Evolutionary conservation across 2,888 invertebrate genomes (phyloP).

Genomic region (Acleris holmiana): DNA sequence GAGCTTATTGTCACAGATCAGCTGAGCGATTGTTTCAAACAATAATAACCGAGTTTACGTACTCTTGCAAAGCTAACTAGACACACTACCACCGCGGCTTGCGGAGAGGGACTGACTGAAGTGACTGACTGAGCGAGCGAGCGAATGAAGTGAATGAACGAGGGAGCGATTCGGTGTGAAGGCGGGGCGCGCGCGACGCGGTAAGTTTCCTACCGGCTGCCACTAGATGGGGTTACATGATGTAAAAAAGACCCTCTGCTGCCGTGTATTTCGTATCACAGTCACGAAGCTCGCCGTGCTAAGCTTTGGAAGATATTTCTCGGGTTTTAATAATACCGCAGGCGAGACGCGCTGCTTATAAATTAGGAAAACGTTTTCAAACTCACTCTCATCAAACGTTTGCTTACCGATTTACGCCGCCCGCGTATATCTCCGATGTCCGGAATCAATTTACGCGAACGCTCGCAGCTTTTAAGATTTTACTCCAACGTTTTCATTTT

Average conservation of each 20-base stretch:
- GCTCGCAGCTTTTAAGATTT: slow-evolving; percentile 70
- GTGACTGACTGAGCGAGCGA: slow-evolving; percentile 37
- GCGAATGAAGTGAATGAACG: slow-evolving; percentile 62
- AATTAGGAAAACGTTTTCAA: slow-evolving; percentile 76
- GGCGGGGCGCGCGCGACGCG: slow-evolving; percentile 47
- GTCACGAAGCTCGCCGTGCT: slow-evolving; percentile 21
- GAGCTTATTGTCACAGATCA: slow-evolving; percentile 71
- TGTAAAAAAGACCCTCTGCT: neutral
- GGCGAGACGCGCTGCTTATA: slow-evolving; percentile 56
- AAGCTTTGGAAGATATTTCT: slow-evolving; percentile 31
- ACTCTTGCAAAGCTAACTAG: slow-evolving; percentile 43
- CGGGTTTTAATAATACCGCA: slow-evolving; percentile 42
- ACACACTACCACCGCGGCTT: slow-evolving; percentile 51
- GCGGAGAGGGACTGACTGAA: slow-evolving; percentile 70
- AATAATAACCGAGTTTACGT: slow-evolving; percentile 67
- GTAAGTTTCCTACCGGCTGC: slow-evolving; percentile 40
- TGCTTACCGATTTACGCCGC: slow-evolving; percentile 64
- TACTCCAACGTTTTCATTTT: slow-evolving; percentile 56
- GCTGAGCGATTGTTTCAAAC: slow-evolving; percentile 79
- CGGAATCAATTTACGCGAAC: slow-evolving; percentile 76
- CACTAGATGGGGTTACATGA: slow-evolving; percentile 69
- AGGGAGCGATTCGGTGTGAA: slow-evolving; percentile 45
- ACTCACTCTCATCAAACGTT: slow-evolving; percentile 74
- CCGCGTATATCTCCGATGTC: slow-evolving; percentile 59
- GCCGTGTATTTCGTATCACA: slow-evolving; percentile 3